phyloP scores from a whole-genome alignment of 2,113 vertebrate genomes.

The Arizona elegans region DNA sequence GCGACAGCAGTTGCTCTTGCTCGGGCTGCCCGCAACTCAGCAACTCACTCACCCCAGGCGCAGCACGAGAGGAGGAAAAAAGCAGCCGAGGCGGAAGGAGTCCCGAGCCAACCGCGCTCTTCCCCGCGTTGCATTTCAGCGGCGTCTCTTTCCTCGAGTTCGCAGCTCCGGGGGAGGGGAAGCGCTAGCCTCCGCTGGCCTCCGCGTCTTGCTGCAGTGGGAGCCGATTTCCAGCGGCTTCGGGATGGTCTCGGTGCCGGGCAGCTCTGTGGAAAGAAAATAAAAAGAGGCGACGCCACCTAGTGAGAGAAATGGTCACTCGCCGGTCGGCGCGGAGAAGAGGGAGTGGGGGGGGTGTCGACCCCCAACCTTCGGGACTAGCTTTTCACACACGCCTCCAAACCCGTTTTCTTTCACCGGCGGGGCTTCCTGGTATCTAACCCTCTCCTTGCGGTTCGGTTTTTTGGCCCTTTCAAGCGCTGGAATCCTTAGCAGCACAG shows the following conservation, averaged over 20 bases:
- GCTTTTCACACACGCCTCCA: background rate
- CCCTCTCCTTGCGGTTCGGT: too few species aligned
- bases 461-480: background rate
- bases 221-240: slow-evolving; percentile 41
- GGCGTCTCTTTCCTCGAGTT: background rate
- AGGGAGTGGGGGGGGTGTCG: fast-evolving
- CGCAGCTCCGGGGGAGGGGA: background rate
- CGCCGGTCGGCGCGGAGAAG: background rate
- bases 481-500: background rate
- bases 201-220: slow-evolving; percentile 26
- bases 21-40: background rate
- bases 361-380: too few species aligned
- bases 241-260: slow-evolving; percentile 15
- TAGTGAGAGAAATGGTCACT: slow-evolving; percentile 23
- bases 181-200: background rate
- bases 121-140: slow-evolving; percentile 43
- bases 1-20: background rate
- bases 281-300: slow-evolving; percentile 26
- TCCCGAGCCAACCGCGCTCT: slow-evolving; percentile 18
- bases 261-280: background rate
- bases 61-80: slow-evolving; percentile 10
- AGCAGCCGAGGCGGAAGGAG: slow-evolving; percentile 17
- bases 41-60: slow-evolving; percentile 49
- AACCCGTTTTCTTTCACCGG: background rate
- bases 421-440: too few species aligned